phyloP scores from a whole-genome alignment of 2,888 invertebrate genomes.

The Macrosiphum euphorbiae region DNA sequence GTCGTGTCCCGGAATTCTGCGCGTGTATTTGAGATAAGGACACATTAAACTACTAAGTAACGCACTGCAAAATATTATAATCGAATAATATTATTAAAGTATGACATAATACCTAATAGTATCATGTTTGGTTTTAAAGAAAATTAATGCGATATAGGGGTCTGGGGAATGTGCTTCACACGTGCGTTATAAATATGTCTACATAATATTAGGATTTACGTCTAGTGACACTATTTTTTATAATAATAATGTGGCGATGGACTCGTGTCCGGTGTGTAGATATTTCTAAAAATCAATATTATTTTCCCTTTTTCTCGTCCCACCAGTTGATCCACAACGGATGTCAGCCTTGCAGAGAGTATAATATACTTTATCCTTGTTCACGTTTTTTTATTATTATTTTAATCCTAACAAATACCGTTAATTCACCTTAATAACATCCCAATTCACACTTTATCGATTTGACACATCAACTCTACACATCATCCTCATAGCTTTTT shows the following conservation, averaged over 20 bases:
- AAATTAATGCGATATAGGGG: background rate
- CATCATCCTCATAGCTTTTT: background rate
- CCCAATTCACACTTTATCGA: conserved; percentile 45
- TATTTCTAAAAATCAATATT: background rate
- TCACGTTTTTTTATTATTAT: background rate
- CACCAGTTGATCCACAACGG: background rate
- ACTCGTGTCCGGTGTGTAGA: background rate
- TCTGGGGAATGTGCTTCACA: background rate
- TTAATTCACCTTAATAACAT: conserved; percentile 50
- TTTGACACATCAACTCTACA: conserved; percentile 44
- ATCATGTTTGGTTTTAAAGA: background rate
- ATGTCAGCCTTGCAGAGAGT: background rate
- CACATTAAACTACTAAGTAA: background rate
- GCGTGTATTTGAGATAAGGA: background rate
- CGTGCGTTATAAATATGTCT: background rate
- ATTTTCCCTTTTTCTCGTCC: background rate
- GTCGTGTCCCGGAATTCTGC: background rate
- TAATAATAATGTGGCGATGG: background rate
- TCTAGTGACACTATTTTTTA: background rate
- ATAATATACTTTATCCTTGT: conserved; percentile 32
- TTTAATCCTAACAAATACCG: conserved; percentile 33
- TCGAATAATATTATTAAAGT: background rate
- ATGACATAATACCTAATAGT: background rate
- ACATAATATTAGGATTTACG: background rate
- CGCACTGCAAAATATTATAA: background rate